These are phyloP conservation scores for Silurus aristotelis DNA, from an alignment of 2,797 vertebrate species.

Conservation along the genomic window DNA sequence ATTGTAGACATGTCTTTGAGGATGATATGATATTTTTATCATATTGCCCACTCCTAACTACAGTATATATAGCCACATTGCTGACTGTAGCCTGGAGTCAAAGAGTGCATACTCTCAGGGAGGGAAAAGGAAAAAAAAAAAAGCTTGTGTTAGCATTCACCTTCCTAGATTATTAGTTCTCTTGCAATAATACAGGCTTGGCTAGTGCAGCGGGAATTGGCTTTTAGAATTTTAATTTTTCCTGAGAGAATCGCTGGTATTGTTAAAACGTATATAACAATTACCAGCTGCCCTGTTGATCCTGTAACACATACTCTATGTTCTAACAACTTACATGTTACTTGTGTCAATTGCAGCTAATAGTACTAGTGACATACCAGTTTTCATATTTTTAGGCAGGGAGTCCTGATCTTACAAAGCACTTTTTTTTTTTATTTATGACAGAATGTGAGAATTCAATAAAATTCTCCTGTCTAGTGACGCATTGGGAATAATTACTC, in stretches of 20 bases:
- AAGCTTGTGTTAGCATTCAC: constrained; percentile 1
- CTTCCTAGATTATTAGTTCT: background rate
- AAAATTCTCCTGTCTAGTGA: constrained; percentile 46
- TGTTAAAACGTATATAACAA: background rate
- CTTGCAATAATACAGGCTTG: background rate
- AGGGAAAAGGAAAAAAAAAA: background rate
- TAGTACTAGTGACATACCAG: background rate
- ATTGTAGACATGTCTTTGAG: background rate
- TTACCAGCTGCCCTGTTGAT: background rate
- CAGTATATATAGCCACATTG: background rate
- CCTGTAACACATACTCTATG: background rate
- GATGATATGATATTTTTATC: background rate
- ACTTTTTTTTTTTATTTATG: too few species aligned
- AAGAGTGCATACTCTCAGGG: background rate
- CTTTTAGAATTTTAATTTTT: background rate
- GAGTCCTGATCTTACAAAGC: constrained; percentile 18
- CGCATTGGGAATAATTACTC: constrained; percentile 51
- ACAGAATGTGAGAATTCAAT: constrained; percentile 38
- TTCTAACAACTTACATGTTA: background rate
- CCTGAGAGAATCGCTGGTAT: background rate
- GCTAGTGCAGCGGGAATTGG: background rate
- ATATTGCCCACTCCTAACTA: background rate
- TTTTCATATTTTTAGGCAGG: constrained; percentile 1
- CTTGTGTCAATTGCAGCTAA: background rate
- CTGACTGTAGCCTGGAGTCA: background rate